These are phyloP conservation scores for Stomatorhinus ivindoensis DNA, from an alignment of 2,113 vertebrate species.

Conservation along the genomic window DNA sequence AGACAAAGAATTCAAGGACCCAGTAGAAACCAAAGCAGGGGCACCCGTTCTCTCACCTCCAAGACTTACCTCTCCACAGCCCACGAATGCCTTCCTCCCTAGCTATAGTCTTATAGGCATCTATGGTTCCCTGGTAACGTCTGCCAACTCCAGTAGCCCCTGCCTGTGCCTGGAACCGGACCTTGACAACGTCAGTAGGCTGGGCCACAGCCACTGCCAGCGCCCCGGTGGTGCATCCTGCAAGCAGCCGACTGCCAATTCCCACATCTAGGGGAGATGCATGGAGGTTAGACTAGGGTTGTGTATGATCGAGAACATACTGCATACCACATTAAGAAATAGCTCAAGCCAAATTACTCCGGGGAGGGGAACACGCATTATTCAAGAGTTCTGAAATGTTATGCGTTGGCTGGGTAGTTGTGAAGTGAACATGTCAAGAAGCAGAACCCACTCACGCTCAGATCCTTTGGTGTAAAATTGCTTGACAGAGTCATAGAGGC, in stretches of 20 bases:
- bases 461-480: constrained; percentile 65
- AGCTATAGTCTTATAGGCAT: constrained; percentile 69
- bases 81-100: constrained; percentile 64
- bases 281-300: too few species aligned
- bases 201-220: constrained; percentile 67
- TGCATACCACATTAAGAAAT: not conserved
- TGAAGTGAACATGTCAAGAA: not conserved
- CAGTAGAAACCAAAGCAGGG: not conserved
- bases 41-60: not conserved
- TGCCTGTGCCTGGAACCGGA: constrained; percentile 62
- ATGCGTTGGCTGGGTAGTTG: not conserved
- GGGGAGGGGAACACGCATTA: not conserved
- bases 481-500: constrained; percentile 61
- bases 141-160: constrained; percentile 32
- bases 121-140: constrained; percentile 61
- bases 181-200: constrained; percentile 72
- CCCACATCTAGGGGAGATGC: constrained; percentile 46
- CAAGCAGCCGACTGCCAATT: constrained; percentile 60
- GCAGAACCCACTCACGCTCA: constrained; percentile 53
- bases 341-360: not conserved
- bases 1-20: not conserved
- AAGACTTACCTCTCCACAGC: constrained; percentile 63
- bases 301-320: not conserved
- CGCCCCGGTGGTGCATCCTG: constrained; percentile 66
- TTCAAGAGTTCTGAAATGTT: not conserved